Evolutionary conservation across 2,888 invertebrate species (phyloP), one percentile per base, ranked within the genome.

Genomic region (Phasia obesa): DNA sequence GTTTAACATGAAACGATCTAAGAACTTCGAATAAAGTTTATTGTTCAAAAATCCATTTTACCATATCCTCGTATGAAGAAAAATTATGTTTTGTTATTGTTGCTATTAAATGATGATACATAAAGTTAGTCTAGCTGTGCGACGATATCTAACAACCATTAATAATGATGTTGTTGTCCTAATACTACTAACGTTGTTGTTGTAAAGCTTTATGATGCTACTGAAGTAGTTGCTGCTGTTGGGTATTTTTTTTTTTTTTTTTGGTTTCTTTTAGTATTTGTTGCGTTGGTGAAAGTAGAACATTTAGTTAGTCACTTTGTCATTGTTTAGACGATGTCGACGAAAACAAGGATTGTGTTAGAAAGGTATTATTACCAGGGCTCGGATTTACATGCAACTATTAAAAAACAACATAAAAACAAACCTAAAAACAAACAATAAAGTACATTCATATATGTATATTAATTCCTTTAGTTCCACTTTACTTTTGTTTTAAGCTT

Each of bases 261-360:
- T 42, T 23, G 49, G 53, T 21, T 71, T 49, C 59, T 71, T 38
- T 15, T 35, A 67, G 31, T 71, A 7, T 69, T 62, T 74, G 64
- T 70, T 81, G 81, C 76, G 76, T 77, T 81, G 71, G 81, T 73
- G 81, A 81, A 81, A 73, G 81, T 81, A 73, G 76, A 81, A 71
- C 76, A 65, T 81, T 65, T 67, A 21, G 65, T 71, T 38, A 13
- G 23, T 49, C 7, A 15, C 35, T 44, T n/a, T 38, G 13, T 51
- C n/a, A n/a, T n/a, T n/a, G 13, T 38, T 2, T 7, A 47, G 17
- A 17, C 17, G 7, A 17, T 19, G 17, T 5, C 17, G 17, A 47
- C 17, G 19, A 47, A 17, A 19, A 17, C 17, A 2, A 17, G 19
- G 44, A 47, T 19, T 44, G 44, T 17, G 44, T 44, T 17, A 13